Base-by-base conservation (phyloP, 2,888 invertebrate species). In the Caenorhabditis uteleia region DNA sequence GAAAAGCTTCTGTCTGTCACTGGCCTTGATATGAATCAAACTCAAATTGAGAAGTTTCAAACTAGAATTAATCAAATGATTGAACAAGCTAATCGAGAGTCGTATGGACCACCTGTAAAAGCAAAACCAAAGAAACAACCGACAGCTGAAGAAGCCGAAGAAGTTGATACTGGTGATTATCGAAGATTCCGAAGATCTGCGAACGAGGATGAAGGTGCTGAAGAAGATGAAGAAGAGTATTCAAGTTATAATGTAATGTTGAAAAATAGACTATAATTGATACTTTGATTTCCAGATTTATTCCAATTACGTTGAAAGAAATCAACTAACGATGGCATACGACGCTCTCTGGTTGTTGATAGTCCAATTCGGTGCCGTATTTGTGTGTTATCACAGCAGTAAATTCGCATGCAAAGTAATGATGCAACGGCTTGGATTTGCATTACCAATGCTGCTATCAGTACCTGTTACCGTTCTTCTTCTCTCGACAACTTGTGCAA, bases 361-460 rank as follows among this genome's bases (percentile, higher is more conserved):
- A 4, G 69, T 84, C 3, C 81, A 81, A 59, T 59, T 77, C 25
- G 61, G 78, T 8, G 79, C 84, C 3, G 82, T 84, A 1, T 78
- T 84, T 10, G 49, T 85, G 6, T 84, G 85, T 78, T 83, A 85
- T 79, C 85, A 86, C 59, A 83, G 85, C 33, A 85, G 84, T 33
- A 85, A 86, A 58, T 85, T 87, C 68, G 86, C 87, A 2, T 87
- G 87, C 74, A 82, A 83, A 66, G 82, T 82, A 7, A 75, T 80
- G 72, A 95, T 97, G 74, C 97, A 97, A 87, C 91, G 93, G 21
- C 93, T 95, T 87, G 93, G 95, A 83, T 95, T 94, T 83, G 94
- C 97, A 0, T 91, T 97, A 77, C 95, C 97, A 0, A 91, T 97
- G 6, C 92, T 92, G 84, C 88, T 97, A 66, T 91, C 93, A 0